Base-by-base conservation (phyloP, 2,113 vertebrate genomes). In the Ursus arctos region DNA sequence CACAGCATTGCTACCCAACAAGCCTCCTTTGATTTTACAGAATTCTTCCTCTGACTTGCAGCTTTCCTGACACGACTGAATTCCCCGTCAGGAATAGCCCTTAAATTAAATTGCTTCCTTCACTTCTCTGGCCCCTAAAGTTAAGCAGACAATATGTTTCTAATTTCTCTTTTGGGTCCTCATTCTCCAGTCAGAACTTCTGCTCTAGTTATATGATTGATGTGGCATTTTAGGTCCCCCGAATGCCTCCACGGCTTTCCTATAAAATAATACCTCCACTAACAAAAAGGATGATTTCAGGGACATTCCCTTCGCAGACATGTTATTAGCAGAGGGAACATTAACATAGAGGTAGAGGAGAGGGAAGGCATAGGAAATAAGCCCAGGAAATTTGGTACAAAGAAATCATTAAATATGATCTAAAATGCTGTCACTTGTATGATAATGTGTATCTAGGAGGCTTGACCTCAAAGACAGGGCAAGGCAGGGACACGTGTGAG, bases 11-110 rank as follows among this genome's bases (percentile, higher is more conserved):
- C 86, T 93, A 93, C 55, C 63, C 93, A 94, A 69, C 15, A 40
- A 74, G 40, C 65, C 90, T 96, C 88, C 83, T 95, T 72, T 84
- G 57, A 61, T 86, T 97, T 95, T n/a, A 91, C 80, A 15, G 57
- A 84, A 19, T 51, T 83, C 89, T 72, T 83, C 76, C 82, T 79
- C 80, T n/a, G 72, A 94, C 85, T 80, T 63, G 26, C 53, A 88
- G 89, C 82, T 92, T 83, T 87, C 88, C 86, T 88, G 67, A 95
- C 77, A 63, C 0, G 9, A 74, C 72, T 1, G 6, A 87, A 88
- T 61, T 57, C 59, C 40, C n/a, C 28, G 7, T 92, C 79, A 96
- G 55, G 79, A 76, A 87, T 1, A 53, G 72, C 53, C 57, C 57
- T 86, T 51, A 28, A 79, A 74, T 93, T 83, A 88, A 81, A 79